A percentile compares a stretch with the other conserved stretches of the same genome.
These are phyloP conservation scores for Drosophila watanabei DNA, from an alignment of 1,140 invertebrate species.

Conservation along the genomic window DNA sequence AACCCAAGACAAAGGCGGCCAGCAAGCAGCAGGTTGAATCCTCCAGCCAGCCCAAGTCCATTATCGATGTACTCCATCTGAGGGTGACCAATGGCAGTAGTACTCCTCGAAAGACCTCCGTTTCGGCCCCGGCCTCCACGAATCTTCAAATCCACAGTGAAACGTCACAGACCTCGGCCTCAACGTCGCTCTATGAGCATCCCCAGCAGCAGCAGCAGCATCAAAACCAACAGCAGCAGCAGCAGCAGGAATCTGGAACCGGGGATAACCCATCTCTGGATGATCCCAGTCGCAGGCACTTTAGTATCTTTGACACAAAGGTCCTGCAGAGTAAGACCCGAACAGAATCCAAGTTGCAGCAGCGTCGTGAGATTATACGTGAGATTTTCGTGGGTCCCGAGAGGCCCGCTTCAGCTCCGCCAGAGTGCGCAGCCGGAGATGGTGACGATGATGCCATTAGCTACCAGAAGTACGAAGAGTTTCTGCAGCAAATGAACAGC, in stretches of 20 bases:
- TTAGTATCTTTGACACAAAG: conserved; percentile 89
- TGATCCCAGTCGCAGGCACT: conserved; percentile 86
- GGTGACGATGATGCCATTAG: conserved; percentile 57
- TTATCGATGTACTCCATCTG: conserved; percentile 81
- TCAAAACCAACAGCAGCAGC: neutral
- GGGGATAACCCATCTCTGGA: conserved; percentile 82
- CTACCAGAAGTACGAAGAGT: conserved; percentile 83
- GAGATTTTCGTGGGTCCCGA: conserved; percentile 91
- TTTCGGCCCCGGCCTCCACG: conserved; percentile 83
- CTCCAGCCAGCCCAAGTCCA: conserved; percentile 64
- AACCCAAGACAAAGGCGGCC: conserved; percentile 44
- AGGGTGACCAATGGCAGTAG: conserved; percentile 73
- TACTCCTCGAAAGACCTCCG: conserved; percentile 1
- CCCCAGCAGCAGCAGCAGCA: conserved; percentile 58
- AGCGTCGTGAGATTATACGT: conserved; percentile 91
- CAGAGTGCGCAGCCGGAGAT: conserved; percentile 71
- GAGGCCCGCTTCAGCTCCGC: conserved; percentile 89
- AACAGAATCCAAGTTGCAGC: conserved; percentile 91
- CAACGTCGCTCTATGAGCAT: conserved; percentile 86
- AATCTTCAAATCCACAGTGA: conserved; percentile 72
- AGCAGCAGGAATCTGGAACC: conserved; percentile 6
- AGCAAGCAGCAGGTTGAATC: conserved; percentile 48
- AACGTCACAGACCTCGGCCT: conserved; percentile 72
- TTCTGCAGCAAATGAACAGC: conserved; percentile 81
- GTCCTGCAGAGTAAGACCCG: conserved; percentile 91